A percentile compares a stretch with the other conserved stretches of the same genome.
Conservation (phyloP, 1,140 invertebrate species). For the Brachystomella parvula region DNA sequence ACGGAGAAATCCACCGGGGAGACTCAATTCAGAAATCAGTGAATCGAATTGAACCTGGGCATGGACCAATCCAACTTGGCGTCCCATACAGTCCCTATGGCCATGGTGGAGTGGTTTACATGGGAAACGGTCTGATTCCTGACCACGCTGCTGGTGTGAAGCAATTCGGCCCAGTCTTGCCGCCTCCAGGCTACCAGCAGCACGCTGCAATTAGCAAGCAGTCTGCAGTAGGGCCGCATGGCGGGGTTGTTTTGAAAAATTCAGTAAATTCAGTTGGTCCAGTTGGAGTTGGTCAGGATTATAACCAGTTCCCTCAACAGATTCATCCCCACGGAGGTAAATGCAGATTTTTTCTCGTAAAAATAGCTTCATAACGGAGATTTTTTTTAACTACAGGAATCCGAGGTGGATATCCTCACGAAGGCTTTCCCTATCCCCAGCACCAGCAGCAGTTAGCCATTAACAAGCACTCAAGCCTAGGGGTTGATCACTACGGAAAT, state of each 20-base stretch:
- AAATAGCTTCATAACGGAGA: background rate
- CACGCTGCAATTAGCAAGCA: background rate
- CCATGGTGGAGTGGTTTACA: slow-evolving; percentile 7
- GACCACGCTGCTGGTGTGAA: background rate
- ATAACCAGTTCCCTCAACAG: background rate
- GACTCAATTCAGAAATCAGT: slow-evolving; percentile 3
- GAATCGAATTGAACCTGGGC: background rate
- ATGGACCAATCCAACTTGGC: background rate
- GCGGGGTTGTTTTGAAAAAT: background rate
- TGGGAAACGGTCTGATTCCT: background rate
- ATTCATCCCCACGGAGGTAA: background rate
- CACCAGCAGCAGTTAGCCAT: background rate
- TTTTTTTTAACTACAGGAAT: background rate
- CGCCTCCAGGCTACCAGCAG: background rate
- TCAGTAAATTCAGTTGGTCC: background rate
- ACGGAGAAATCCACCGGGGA: background rate
- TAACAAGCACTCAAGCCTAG: background rate
- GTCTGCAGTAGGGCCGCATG: background rate
- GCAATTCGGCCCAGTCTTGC: background rate
- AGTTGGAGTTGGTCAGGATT: background rate
- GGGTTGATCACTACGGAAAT: background rate
- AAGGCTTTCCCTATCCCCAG: background rate
- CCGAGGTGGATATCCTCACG: background rate
- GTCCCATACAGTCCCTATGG: background rate
- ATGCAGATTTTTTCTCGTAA: background rate